phyloP scores from a whole-genome alignment of 2,888 invertebrate species.

The Nephrotoma appendiculata region DNA sequence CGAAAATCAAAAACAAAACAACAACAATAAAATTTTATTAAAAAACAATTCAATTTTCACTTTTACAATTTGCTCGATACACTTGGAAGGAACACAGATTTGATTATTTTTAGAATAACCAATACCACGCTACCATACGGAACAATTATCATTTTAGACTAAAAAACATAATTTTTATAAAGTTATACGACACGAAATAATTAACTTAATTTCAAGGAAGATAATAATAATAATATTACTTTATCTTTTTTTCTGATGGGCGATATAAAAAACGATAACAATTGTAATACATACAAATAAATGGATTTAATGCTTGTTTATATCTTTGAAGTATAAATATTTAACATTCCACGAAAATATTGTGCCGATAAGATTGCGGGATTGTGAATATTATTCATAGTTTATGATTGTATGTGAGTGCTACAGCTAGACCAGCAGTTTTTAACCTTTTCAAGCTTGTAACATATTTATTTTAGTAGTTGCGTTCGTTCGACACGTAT shows the following conservation, averaged over 20 bases:
- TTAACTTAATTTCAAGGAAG: neutral
- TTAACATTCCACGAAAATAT: neutral
- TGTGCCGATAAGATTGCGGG: neutral
- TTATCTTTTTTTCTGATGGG: neutral
- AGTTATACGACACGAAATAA: neutral
- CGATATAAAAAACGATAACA: neutral
- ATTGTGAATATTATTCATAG: neutral
- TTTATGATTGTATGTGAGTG: too few species aligned
- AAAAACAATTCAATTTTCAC: neutral
- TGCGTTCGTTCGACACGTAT: too few species aligned
- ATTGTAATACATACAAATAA: neutral
- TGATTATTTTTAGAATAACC: neutral
- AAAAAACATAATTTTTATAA: neutral
- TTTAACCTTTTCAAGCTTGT: too few species aligned
- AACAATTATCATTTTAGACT: neutral
- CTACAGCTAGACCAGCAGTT: too few species aligned
- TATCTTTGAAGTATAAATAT: neutral
- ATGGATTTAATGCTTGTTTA: neutral
- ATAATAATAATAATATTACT: neutral
- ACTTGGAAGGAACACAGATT: neutral
- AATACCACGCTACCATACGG: neutral
- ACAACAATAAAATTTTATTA: neutral
- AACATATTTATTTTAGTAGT: too few species aligned
- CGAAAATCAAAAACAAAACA: neutral
- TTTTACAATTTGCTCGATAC: neutral